Evolutionary conservation across 2,113 vertebrate species (phyloP).

Genomic region (Rhabdornis inornatus): DNA sequence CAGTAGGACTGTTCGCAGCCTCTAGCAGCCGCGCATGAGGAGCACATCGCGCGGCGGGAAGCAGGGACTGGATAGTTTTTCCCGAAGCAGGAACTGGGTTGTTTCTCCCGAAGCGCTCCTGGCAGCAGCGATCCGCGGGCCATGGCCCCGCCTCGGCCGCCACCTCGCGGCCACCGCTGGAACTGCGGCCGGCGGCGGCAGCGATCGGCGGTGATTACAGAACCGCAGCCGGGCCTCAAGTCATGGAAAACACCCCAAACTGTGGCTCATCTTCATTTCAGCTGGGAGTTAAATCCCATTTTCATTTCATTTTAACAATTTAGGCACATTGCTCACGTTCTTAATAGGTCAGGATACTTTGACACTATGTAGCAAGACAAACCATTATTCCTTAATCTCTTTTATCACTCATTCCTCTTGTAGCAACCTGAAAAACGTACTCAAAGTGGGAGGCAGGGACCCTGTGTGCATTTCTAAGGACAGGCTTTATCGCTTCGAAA

Average conservation of each 20-base stretch:
- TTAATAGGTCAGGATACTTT: background rate
- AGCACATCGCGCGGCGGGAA: rapidly evolving
- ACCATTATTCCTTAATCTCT: background rate
- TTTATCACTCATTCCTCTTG: background rate
- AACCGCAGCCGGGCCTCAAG: rapidly evolving
- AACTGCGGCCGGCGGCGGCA: background rate
- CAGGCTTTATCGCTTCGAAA: background rate
- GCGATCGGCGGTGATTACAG: rapidly evolving
- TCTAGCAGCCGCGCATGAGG: rapidly evolving
- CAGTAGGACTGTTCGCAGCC: rapidly evolving
- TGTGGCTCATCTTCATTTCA: background rate
- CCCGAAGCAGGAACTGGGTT: rapidly evolving
- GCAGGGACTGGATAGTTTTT: background rate
- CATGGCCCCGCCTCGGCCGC: background rate
- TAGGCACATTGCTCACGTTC: background rate
- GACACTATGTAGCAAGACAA: background rate
- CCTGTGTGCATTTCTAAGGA: background rate
- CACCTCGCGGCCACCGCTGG: background rate
- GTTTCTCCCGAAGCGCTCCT: rapidly evolving
- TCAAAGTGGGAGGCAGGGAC: background rate
- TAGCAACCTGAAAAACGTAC: background rate
- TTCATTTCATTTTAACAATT: too few species aligned
- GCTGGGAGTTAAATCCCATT: too few species aligned
- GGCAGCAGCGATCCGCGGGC: background rate
- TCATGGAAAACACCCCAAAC: rapidly evolving